Evolutionary conservation across 2,113 vertebrate species (phyloP), one percentile per base, ranked within the genome.

Genomic region (Excalfactoria chinensis): DNA sequence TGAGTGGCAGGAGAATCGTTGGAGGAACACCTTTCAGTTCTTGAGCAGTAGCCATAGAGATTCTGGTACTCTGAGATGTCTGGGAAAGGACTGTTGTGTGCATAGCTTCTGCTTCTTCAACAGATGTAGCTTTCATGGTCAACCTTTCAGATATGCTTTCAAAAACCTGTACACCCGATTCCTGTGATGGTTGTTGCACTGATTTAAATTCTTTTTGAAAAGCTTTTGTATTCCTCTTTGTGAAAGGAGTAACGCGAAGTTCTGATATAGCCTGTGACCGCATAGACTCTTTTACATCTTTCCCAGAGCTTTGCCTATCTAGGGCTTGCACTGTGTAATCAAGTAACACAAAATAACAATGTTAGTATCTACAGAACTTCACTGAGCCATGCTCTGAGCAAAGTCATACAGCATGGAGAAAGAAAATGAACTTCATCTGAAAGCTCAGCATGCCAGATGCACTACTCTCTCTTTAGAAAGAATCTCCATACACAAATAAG

Each of bases 261-360:
- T 97, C 95, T 97, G 96, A 90, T 94, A 97, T 90, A 96, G 96
- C 86, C 97, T 98, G 95, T 37, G 95, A 95, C 90, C 72, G 95
- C 96, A 93, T 40, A 95, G 96, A 95, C 62, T 98, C 92, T 97
- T 88, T 97, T 95, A 98, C 84, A 91, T 98, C 97, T 97, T 98
- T 97, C 97, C 95, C 98, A 96, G 97, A 95, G 97, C 93, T 98
- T 96, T 98, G 97, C 94, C 98, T 99, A 98, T 93, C 98, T 98
- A 99, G 91, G 97, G 96, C 96, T 98, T 97, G 97, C 97, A 98
- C 97, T 97, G 96, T 98, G 95, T 98, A 96, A 98, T 98, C 98
- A 98, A 97, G 97, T 97, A 93, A 98, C 91, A 97, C 95, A 95
- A 97, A 97, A 97, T 95, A 98, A 97, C 88, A 95, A 95, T 74